phyloP scores from a whole-genome alignment of 2,888 invertebrate genomes.

The Crocallis elinguaria region DNA sequence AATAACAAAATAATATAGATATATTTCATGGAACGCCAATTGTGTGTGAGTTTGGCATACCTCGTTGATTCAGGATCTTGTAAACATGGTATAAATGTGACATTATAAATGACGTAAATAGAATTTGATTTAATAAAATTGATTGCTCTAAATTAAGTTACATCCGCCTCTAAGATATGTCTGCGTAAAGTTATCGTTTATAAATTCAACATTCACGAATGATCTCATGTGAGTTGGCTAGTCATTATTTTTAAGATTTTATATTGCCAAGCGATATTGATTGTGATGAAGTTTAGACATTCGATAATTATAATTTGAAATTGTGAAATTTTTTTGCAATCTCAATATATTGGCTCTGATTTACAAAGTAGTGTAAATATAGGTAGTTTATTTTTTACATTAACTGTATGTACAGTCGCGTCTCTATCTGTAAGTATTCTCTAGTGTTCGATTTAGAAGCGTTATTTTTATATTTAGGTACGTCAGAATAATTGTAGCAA shows the following conservation, averaged over 20 bases:
- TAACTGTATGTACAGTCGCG: conserved; percentile 42
- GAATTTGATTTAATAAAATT: no score
- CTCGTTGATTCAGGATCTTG: no score
- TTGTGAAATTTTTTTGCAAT: conserved; percentile 19
- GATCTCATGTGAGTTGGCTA: conserved; percentile 57
- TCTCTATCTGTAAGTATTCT: conserved; percentile 30
- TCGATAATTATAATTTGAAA: conserved; percentile 3
- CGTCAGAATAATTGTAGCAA: conserved; percentile 12
- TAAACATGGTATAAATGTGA: no score
- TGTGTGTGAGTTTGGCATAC: no score
- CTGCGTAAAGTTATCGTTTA: no score
- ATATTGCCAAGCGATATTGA: conserved; percentile 80
- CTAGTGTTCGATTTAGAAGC: conserved; percentile 44
- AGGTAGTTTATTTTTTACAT: conserved; percentile 3
- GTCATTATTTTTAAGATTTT: conserved; percentile 53
- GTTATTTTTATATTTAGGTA: conserved; percentile 50
- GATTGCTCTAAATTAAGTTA: neutral
- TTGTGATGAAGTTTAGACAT: conserved; percentile 58
- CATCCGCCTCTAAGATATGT: no score
- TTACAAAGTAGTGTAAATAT: conserved; percentile 16
- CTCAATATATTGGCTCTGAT: conserved; percentile 9
- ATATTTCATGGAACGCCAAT: no score
- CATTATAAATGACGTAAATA: no score
- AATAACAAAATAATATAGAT: no score
- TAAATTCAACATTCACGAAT: conserved; percentile 19